phyloP scores from a whole-genome alignment of 2,888 invertebrate species.

The Sphecodes monilicornis region DNA sequence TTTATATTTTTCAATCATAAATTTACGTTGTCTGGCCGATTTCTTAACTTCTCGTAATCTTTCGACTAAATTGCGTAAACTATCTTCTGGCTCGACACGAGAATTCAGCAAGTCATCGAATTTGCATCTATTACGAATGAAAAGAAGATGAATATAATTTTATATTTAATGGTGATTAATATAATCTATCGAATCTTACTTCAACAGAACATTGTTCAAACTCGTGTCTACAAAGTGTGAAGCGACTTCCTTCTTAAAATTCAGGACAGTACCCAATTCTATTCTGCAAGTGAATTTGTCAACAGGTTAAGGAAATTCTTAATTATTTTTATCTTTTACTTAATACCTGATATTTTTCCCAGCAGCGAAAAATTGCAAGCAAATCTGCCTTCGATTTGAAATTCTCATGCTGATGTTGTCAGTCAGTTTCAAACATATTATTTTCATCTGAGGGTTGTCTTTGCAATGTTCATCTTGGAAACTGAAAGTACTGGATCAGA shows the following conservation, averaged over 20 bases:
- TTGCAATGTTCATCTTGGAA: neutral
- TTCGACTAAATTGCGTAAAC: slow-evolving; percentile 57
- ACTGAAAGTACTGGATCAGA: slow-evolving; percentile 5
- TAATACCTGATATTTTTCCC: slow-evolving; percentile 66
- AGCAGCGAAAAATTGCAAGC: slow-evolving; percentile 62
- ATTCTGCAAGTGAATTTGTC: slow-evolving; percentile 59
- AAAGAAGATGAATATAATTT: neutral
- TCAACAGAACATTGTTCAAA: slow-evolving; percentile 43
- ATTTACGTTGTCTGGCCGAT: slow-evolving; percentile 33
- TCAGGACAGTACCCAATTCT: slow-evolving; percentile 71
- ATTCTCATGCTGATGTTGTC: slow-evolving; percentile 69
- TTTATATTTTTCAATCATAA: slow-evolving; percentile 47
- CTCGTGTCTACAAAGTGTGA: slow-evolving; percentile 56
- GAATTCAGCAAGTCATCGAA: slow-evolving; percentile 46
- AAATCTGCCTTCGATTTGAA: slow-evolving; percentile 67
- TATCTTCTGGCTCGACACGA: slow-evolving; percentile 44
- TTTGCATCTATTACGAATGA: slow-evolving; percentile 50
- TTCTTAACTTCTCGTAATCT: slow-evolving; percentile 53
- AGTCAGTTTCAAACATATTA: slow-evolving; percentile 73
- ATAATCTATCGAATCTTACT: slow-evolving; percentile 24
- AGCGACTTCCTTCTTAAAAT: slow-evolving; percentile 60
- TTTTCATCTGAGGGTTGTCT: slow-evolving; percentile 51
- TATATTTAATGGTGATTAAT: neutral
- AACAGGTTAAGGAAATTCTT: neutral
- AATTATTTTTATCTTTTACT: too few relatives aligned